Evolutionary conservation across 2,888 invertebrate species (phyloP), one percentile per base, ranked within the genome.

Genomic region (Chymomyza fuscimana): DNA sequence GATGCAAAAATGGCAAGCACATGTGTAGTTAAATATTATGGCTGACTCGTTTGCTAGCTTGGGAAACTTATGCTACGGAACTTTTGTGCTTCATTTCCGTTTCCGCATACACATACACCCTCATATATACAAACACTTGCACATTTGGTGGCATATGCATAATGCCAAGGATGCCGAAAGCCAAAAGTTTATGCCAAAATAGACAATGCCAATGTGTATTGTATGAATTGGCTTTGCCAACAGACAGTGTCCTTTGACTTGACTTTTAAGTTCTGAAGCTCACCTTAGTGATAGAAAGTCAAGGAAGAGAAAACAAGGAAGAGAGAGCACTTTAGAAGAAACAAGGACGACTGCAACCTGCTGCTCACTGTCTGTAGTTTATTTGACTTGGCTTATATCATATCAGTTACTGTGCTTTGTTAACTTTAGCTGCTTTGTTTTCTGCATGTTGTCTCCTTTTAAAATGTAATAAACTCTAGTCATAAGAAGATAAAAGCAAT

Each of bases 61-160:
- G 10, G 15, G 22, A 58, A 71, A 74, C 78, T 80, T 82, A 73
- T 78, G 76, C 74, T 71, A 69, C 75, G 78, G 66, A 88, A 85
- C 81, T 88, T 88, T 86, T 83, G 84, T 80, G 87, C 78, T 86
- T 88, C 81, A 88, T 86, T 85, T 86, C 88, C 85, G 82, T 73
- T 86, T 86, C 84, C 85, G 50, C 36, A 70, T 7, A 12, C 40
- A 46, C 12, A 12, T 7, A 12, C 40, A 2, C 40, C 4, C 81
- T 75, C 72, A 72, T 68, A 79, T 65, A 71, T 60, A 68, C 32
- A 61, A 50, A 58, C 58, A 72, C 67, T 25, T 40, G 29, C 7
- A 50, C 2, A 25, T 76, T 71, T 71, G 67, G 63, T 68, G 81
- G 81, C 86, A 78, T 75, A 83, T 87, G 82, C 86, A 87, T 73